Base-by-base conservation (phyloP, 2,797 vertebrate genomes). In the Clarias fuscus region DNA sequence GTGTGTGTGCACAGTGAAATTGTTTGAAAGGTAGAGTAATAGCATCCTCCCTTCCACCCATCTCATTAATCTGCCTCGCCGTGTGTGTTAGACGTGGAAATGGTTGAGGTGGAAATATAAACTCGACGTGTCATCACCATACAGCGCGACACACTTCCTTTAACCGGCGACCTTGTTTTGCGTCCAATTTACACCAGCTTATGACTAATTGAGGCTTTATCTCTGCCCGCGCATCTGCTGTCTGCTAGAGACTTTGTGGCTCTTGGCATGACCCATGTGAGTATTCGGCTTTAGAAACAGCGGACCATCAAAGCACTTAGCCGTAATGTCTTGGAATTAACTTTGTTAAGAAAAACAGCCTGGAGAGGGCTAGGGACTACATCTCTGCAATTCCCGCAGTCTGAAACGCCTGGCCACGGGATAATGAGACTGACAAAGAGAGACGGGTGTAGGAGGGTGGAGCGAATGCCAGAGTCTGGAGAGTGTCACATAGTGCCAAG, bases 1-100 rank as follows among this genome's bases (percentile, higher is more conserved):
- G 58, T 82, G 82, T 81, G 84, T 83, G 81, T 84, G 80, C 58
- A 13, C 48, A 67, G 83, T 85, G 85, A 81, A 90, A 91, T 87
- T 81, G 82, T 86, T 62, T 73, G 84, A 86, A 68, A 87, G 72
- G 72, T 84, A 91, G 89, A 90, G 91, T 91, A 92, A 92, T 83
- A 89, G 79, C 91, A 86, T 87, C 86, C 86, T 81, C 64, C 40
- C 53, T 70, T 84, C 77, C 82, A 87, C 84, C 76, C 48, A 80
- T 73, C 86, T 87, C 87, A 88, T 85, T 84, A 89, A 85, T 85
- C 82, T 78, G 89, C 58, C 85, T 82, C 61, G 76, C 65, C 77
- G 81, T 85, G 82, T 88, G n/a, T 88, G 82, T 88, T 88, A 62
- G 79, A 84, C 3, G 76, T 80, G 56, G 67, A 83, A 78, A 73